A percentile compares a stretch with the other conserved stretches of the same genome.
Conservation (phyloP, 2,888 invertebrate species). For the Drosophila histrio region DNA sequence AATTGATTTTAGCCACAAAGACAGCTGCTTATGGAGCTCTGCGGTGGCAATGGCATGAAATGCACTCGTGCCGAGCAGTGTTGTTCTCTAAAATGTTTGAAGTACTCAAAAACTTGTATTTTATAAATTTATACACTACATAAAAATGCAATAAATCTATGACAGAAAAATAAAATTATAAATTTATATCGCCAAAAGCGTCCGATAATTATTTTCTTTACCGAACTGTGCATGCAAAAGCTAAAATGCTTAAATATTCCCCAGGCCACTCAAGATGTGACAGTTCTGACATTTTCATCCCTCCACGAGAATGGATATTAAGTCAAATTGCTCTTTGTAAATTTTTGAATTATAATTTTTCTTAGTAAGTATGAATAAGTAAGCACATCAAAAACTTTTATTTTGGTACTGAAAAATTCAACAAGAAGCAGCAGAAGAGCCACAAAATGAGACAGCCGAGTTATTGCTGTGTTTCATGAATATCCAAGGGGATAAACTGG, state of each 20-base stretch:
- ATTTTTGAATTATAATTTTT: conserved; percentile 4
- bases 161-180: background rate
- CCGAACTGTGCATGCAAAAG: background rate
- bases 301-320: background rate
- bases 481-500: background rate
- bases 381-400: background rate
- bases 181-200: background rate
- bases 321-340: conserved; percentile 3
- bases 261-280: background rate
- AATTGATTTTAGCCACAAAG: background rate
- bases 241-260: background rate
- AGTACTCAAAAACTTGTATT: background rate
- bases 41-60: background rate
- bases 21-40: background rate
- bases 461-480: background rate
- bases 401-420: background rate
- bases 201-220: background rate
- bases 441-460: background rate
- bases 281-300: conserved; percentile 3
- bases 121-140: too few species aligned
- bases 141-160: conserved; percentile 3
- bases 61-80: conserved; percentile 12
- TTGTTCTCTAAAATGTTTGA: conserved; percentile 7
- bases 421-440: background rate
- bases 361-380: conserved; percentile 7